Conservation (phyloP, 1,140 invertebrate species). For the Elymnias hypermnestra region DNA sequence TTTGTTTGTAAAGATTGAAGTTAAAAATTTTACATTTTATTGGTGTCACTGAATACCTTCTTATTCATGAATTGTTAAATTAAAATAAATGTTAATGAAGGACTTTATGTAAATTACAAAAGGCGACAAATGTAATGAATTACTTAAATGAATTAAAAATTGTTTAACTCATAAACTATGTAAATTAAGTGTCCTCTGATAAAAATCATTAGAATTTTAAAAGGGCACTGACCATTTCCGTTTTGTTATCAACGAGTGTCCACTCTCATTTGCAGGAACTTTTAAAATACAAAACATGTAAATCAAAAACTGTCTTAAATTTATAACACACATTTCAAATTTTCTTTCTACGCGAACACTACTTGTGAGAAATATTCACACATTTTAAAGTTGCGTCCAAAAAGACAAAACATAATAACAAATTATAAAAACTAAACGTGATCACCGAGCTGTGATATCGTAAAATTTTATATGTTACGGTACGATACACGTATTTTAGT, state of each 20-base stretch:
- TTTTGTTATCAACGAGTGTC: conserved; percentile 8
- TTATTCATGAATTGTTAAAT: not conserved
- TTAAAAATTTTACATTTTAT: too few relatives aligned
- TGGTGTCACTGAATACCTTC: too few relatives aligned
- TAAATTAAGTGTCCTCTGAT: conserved; percentile 19
- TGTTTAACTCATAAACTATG: conserved; percentile 15
- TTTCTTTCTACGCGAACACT: too few relatives aligned
- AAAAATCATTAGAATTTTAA: conserved; percentile 22
- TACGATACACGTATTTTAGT: too few relatives aligned
- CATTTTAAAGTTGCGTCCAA: too few relatives aligned
- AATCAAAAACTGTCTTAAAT: not conserved
- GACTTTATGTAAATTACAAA: conserved; percentile 8
- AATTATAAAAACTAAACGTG: too few relatives aligned
- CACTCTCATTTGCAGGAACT: not conserved
- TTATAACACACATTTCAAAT: too few relatives aligned
- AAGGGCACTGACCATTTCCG: conserved; percentile 14
- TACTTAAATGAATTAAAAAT: conserved; percentile 11
- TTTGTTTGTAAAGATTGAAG: too few relatives aligned
- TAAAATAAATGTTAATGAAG: conserved; percentile 3
- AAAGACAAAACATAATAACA: too few relatives aligned
- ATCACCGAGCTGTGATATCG: too few relatives aligned
- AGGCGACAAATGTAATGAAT: conserved; percentile 7
- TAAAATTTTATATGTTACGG: too few relatives aligned
- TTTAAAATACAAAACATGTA: not conserved
- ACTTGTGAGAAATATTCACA: too few relatives aligned